Conservation (phyloP, 2,797 vertebrate species). For the Ciconia nigra region DNA sequence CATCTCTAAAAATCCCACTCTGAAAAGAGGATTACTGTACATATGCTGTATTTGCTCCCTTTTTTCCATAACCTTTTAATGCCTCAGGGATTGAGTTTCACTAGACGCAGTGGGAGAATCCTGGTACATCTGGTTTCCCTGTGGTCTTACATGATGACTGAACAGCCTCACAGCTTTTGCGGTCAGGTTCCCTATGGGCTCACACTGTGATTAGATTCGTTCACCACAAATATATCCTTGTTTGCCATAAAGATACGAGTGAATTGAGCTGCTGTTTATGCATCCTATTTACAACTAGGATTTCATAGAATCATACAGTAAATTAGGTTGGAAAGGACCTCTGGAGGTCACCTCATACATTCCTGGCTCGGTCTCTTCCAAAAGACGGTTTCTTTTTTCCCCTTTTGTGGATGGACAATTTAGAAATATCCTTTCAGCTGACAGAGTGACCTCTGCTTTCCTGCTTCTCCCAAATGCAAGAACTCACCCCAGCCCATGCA, state of each 20-base stretch:
- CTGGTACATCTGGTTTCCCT: constrained; percentile 68
- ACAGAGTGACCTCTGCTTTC: neutral
- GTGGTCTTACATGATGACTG: constrained; percentile 68
- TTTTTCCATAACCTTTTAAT: constrained; percentile 60
- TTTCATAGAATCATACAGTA: constrained; percentile 57
- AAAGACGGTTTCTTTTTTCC: neutral
- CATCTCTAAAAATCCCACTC: constrained; percentile 24
- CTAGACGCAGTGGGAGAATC: constrained; percentile 57
- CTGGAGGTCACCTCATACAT: constrained; percentile 19
- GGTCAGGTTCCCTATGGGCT: constrained; percentile 57
- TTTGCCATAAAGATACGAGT: constrained; percentile 19
- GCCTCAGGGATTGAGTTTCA: constrained; percentile 55
- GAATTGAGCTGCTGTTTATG: constrained; percentile 36
- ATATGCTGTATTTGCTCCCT: constrained; percentile 42
- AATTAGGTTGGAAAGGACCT: constrained; percentile 55
- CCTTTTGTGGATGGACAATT: neutral
- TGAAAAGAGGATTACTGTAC: constrained; percentile 49
- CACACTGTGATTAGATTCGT: constrained; percentile 67
- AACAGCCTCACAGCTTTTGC: constrained; percentile 63
- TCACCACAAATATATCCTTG: constrained; percentile 60
- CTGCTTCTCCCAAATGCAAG: neutral
- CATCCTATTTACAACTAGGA: constrained; percentile 11
- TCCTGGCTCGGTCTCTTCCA: neutral
- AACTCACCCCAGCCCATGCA: neutral
- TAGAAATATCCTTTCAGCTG: neutral